Evolutionary conservation across 2,113 vertebrate genomes (phyloP), one percentile per base, ranked within the genome.

Genomic region (Camelus dromedarius): DNA sequence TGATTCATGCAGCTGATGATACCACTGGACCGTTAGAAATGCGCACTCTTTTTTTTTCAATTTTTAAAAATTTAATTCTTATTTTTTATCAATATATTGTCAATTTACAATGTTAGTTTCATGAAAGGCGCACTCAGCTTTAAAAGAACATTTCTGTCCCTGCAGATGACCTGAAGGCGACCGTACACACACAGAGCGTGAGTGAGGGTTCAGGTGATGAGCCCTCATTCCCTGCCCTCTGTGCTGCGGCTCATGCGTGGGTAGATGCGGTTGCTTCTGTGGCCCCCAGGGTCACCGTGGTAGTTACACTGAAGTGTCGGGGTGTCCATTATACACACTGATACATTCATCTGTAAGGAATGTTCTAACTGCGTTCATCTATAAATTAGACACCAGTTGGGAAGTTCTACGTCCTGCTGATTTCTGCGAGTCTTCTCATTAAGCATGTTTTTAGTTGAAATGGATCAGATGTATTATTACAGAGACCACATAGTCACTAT

Each of bases 371-470:
- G 28, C 4, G 10, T 70, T 95, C 16, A 14, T 88, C 48, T 94
- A 5, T 42, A 84, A 66, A 60, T 89, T 69, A 89, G 60, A 85
- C 19, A 52, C 20, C 1, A 30, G 20, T 75, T 82, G 67, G 8
- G 13, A 50, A n/a, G 15, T 46, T 92, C 42, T 80, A 5, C 54
- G 35, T 35, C 67, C 52, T 91, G n/a, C 26, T 80, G 52, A 42
- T 85, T 89, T 79, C 64, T 91, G 42, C 62, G n/a, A 83, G 14
- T 89, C 28, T 89, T 90, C 30, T 76, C 46, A 89, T 77, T 81
- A 30, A 77, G 28, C 24, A 26, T 62, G 12, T 75, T 85, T 93
- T 81, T 89, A 80, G 89, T 69, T 79, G 12, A 84, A 56, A 38
- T 66, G 9, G 12, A 52, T 84, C 48, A 80, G 73, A 88, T 91